These are phyloP conservation scores for Rallus crepitans DNA, from an alignment of 2,797 vertebrate species.

Conservation along the genomic window DNA sequence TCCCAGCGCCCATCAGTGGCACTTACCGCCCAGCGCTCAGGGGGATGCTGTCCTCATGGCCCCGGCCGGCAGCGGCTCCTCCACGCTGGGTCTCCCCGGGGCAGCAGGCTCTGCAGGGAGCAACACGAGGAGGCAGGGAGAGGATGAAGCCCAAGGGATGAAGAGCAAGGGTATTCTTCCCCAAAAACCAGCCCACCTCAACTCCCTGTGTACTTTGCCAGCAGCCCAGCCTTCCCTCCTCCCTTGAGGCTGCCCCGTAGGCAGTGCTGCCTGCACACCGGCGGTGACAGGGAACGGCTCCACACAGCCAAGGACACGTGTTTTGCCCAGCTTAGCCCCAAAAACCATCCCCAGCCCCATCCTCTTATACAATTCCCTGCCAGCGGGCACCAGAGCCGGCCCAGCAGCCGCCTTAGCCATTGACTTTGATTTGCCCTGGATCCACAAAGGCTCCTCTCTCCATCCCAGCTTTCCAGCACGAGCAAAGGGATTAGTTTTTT, in stretches of 20 bases:
- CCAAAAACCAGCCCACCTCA: neutral
- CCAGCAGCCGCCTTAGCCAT: slow-evolving; percentile 23
- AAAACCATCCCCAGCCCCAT: slow-evolving; percentile 13
- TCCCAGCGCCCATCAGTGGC: neutral
- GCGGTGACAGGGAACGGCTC: neutral
- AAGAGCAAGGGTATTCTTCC: neutral
- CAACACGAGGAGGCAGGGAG: neutral
- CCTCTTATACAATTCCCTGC: slow-evolving; percentile 57
- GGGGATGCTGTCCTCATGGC: slow-evolving; percentile 48
- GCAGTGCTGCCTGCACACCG: neutral
- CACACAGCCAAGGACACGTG: neutral
- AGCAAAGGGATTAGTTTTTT: neutral
- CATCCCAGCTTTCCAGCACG: accelerated
- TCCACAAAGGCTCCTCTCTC: slow-evolving; percentile 27
- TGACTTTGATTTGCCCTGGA: neutral
- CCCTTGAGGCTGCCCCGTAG: neutral
- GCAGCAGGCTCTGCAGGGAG: neutral
- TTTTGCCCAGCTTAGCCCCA: slow-evolving; percentile 48
- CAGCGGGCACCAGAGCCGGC: neutral
- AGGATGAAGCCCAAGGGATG: neutral
- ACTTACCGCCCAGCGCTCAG: slow-evolving; percentile 50
- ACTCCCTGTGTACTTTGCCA: neutral
- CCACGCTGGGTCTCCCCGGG: neutral
- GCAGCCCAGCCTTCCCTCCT: neutral
- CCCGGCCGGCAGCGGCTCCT: neutral